Conservation (phyloP, 2,888 invertebrate genomes). For the Luperina testacea region DNA sequence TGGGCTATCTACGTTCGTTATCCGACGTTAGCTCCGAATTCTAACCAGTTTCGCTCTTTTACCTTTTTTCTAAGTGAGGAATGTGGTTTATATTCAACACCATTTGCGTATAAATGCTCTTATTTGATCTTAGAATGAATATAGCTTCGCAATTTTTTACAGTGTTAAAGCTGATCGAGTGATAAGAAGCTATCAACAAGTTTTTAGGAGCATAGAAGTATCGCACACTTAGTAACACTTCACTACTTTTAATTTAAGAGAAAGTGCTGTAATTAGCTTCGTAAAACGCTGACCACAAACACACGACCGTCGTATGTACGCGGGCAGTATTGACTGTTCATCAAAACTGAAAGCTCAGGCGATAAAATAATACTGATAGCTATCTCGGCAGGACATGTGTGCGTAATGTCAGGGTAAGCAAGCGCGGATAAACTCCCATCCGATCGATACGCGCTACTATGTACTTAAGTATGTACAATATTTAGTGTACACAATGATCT, state of each 20-base stretch:
- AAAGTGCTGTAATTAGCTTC: slow-evolving; percentile 1
- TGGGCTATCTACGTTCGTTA: slow-evolving; percentile 78
- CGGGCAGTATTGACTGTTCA: slow-evolving; percentile 78
- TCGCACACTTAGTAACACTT: slow-evolving; percentile 11
- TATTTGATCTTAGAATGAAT: slow-evolving; percentile 22
- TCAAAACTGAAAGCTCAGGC: slow-evolving; percentile 75
- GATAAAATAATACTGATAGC: slow-evolving; percentile 75
- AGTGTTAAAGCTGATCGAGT: slow-evolving; percentile 1
- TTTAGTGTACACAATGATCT: slow-evolving; percentile 33
- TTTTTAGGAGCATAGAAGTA: slow-evolving; percentile 3
- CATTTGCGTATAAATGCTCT: slow-evolving; percentile 56
- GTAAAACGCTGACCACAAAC: slow-evolving; percentile 61
- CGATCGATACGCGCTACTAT: slow-evolving; percentile 53
- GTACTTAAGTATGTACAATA: slow-evolving; percentile 18
- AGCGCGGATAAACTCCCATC: slow-evolving; percentile 55
- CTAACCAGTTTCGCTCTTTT: slow-evolving; percentile 82
- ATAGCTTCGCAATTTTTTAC: slow-evolving; percentile 16
- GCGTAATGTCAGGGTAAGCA: slow-evolving; percentile 67
- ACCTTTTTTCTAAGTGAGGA: slow-evolving; percentile 71
- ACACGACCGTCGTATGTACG: slow-evolving; percentile 77
- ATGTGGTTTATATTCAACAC: slow-evolving; percentile 63
- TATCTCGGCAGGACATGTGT: slow-evolving; percentile 62
- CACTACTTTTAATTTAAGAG: slow-evolving; percentile 4
- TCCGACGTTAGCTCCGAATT: slow-evolving; percentile 76
- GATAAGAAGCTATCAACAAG: background rate